Conservation (phyloP, 1,140 invertebrate species). For the Eupristina koningsbergeri region DNA sequence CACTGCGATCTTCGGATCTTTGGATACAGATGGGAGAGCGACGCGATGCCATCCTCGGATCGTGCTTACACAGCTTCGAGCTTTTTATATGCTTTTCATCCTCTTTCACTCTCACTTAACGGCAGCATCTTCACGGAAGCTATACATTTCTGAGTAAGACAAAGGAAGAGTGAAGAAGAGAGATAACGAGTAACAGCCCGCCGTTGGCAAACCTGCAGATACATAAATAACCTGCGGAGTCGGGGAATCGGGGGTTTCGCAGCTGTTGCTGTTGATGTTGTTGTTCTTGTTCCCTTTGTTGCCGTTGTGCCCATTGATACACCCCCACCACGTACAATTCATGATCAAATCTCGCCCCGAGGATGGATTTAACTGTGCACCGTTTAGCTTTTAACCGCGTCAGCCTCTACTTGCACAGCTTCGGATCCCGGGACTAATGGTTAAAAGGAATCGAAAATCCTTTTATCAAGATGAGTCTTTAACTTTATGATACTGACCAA, state of each 20-base stretch:
- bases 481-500: too few relatives aligned
- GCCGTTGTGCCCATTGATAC: not conserved
- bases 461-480: too few relatives aligned
- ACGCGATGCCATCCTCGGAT: constrained; percentile 41
- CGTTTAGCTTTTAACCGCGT: constrained; percentile 48
- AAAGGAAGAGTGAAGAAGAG: too few relatives aligned
- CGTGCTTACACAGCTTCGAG: constrained; percentile 3
- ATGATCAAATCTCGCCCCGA: constrained; percentile 52
- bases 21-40: constrained; percentile 31
- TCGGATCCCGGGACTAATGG: not conserved
- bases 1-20: constrained; percentile 38
- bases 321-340: constrained; percentile 46
- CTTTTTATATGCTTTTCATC: constrained; percentile 34
- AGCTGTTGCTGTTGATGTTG: not conserved
- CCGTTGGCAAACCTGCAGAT: constrained; percentile 51
- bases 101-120: not conserved
- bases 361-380: constrained; percentile 49
- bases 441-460: not conserved
- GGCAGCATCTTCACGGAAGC: constrained; percentile 5
- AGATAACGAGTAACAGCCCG: not conserved
- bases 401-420: constrained; percentile 36
- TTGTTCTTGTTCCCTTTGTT: not conserved
- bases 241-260: constrained; percentile 17
- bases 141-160: not conserved
- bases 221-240: constrained; percentile 53